Conservation (phyloP, 2,797 vertebrate genomes). For the Rhynchonycteris naso region DNA sequence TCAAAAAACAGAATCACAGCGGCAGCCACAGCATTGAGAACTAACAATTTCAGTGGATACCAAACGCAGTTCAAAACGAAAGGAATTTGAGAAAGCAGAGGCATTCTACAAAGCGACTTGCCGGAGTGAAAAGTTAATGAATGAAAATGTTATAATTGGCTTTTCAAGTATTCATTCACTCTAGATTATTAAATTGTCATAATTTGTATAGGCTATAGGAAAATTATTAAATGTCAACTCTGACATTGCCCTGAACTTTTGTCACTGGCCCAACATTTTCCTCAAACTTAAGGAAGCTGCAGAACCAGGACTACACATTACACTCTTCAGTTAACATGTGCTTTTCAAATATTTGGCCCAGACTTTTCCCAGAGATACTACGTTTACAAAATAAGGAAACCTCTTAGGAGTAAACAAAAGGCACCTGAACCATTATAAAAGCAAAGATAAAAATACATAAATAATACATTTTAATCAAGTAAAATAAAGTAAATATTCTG, state of each 20-base stretch:
- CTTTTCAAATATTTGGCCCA: conserved; percentile 70
- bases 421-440: conserved; percentile 51
- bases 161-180: conserved; percentile 80
- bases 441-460: conserved; percentile 56
- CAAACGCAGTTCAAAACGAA: conserved; percentile 68
- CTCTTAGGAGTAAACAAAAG: conserved; percentile 41
- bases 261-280: conserved; percentile 54
- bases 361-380: conserved; percentile 47
- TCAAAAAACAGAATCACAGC: conserved; percentile 19
- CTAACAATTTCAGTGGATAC: conserved; percentile 25
- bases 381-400: neutral
- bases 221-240: conserved; percentile 57
- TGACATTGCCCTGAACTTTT: conserved; percentile 66
- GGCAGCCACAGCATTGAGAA: neutral
- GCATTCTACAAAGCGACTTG: conserved; percentile 11
- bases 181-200: conserved; percentile 61
- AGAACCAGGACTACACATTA: conserved; percentile 30
- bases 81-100: conserved; percentile 61
- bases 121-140: conserved; percentile 54
- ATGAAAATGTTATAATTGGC: conserved; percentile 60
- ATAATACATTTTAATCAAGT: conserved; percentile 81
- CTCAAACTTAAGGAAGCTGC: conserved; percentile 49
- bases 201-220: conserved; percentile 57
- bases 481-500: conserved; percentile 84
- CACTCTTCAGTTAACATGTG: neutral